Evolutionary conservation across 2,888 invertebrate species (phyloP), one percentile per base, ranked within the genome.

Genomic region (Leptarthrus brevirostris): DNA sequence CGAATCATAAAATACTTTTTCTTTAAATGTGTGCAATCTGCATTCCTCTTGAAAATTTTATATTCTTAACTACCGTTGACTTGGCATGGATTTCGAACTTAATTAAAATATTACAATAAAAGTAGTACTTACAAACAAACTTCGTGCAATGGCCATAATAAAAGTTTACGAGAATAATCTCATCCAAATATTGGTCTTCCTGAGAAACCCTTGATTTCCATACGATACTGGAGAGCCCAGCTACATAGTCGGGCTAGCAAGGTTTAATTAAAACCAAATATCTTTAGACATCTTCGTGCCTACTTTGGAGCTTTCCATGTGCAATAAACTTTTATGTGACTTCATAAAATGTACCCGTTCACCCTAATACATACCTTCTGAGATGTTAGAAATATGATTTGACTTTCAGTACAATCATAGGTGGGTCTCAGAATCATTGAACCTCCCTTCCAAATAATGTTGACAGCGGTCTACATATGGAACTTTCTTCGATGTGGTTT

Each of bases 311-410:
- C 20, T 16, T 64, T n/a, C 64, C 64, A 64, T 34, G 26, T 69
- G 34, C 52, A 69, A 69, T 69, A 69, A 69, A 69, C 69, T 69
- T 69, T 69, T 69, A 69, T 69, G 69, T 36, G 69, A 69, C 69
- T 49, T 34, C 34, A 69, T 69, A 69, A 52, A 69, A 69, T 52
- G 22, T 69, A 69, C 49, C 20, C 26, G 8, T 30, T 16, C 18
- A 12, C 36, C 52, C n/a, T 52, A 14, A 16, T 10, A 22, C 16
- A n/a, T n/a, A n/a, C n/a, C 12, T 24, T 8, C 18, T 14, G 1
- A 34, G 34, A 26, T 30, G 22, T n/a, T 14, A 52, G 52, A 64
- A 44, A 69, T 69, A 69, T 69, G 49, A 69, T 34, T 52, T 52
- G 52, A 16, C 44, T 69, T 69, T 1, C 8, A 69, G 2, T 30